Evolutionary conservation across 2,888 invertebrate species (phyloP).

Genomic region (Mesochorus sp.): DNA sequence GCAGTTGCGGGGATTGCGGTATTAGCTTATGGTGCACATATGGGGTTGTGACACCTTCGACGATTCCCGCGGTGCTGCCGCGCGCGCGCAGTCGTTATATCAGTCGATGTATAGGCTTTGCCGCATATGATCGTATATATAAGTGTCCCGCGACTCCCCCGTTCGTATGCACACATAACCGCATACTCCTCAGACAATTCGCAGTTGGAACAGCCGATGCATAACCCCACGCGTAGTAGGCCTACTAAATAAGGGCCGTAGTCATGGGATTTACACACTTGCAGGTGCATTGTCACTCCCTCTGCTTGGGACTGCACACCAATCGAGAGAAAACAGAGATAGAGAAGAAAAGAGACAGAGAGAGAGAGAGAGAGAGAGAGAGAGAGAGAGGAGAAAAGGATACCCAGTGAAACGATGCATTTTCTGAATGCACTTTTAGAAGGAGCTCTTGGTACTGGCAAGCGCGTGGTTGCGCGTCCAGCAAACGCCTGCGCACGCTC

Average conservation of each 20-base stretch:
- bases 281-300: slow-evolving; percentile 69
- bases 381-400: slow-evolving; percentile 35
- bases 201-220: slow-evolving; percentile 31
- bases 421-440: slow-evolving; percentile 51
- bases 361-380: slow-evolving; percentile 16
- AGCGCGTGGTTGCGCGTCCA: not conserved
- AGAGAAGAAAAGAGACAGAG: not conserved
- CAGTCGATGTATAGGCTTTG: slow-evolving; percentile 24
- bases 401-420: slow-evolving; percentile 17
- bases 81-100: slow-evolving; percentile 31
- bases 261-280: slow-evolving; percentile 55
- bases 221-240: slow-evolving; percentile 42
- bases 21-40: not conserved
- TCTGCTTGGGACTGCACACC: slow-evolving; percentile 8
- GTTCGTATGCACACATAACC: not conserved
- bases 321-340: slow-evolving; percentile 7
- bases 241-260: slow-evolving; percentile 63
- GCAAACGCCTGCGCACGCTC: slow-evolving; percentile 45
- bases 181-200: not conserved
- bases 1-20: not conserved
- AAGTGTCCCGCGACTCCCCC: slow-evolving; percentile 9
- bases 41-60: slow-evolving; percentile 51
- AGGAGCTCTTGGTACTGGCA: slow-evolving; percentile 7
- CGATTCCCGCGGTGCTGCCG: slow-evolving; percentile 8
- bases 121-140: slow-evolving; percentile 1